Base-by-base conservation (phyloP, 2,113 vertebrate genomes). In the Hemicordylus capensis region DNA sequence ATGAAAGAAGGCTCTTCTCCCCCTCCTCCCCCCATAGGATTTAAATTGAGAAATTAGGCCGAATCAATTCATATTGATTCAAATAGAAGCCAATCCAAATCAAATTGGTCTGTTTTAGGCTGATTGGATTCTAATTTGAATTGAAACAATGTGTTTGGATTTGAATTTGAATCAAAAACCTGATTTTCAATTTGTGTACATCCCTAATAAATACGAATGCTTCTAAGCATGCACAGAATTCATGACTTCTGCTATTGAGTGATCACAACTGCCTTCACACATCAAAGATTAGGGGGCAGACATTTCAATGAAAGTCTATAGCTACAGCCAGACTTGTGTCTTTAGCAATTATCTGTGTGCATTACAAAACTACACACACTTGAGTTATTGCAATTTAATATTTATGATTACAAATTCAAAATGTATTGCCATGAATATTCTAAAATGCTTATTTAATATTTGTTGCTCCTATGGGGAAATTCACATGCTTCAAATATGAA, bases 321-420 rank as follows among this genome's bases (percentile, higher is more conserved):
- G 58, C 51, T 54, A 66, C 6, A 70, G 14, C 24, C 4, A 5
- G 37, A 31, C 14, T 34, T n/a, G 34, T 37, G 15, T 6, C 48
- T 48, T 83, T 51, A 74, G 31, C 7, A 51, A 37, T 63, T 75
- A 19, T 83, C 26, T 69, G 28, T 26, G 10, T n/a, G 31, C 28
- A 69, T 70, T 78, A 77, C 34, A 85, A 5, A 59, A 70, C 58
- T 15, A 81, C 37, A 69, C 51, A 15, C 24, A 51, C 14, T 44
- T 76, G 56, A 44, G 48, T 64, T 76, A 22, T 51, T 74, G n/a
- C 46, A 75, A 48, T 74, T 37, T 17, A 31, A 24, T 42, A 89
- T 56, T 56, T 0, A 12, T 31, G 51, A 85, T 61, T 39, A 84
- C 39, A 90, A 86, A 69, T 78, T 46, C 2, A 91, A 90, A 90